Conservation (phyloP, 2,113 vertebrate genomes). For the Vanacampus margaritifer region DNA sequence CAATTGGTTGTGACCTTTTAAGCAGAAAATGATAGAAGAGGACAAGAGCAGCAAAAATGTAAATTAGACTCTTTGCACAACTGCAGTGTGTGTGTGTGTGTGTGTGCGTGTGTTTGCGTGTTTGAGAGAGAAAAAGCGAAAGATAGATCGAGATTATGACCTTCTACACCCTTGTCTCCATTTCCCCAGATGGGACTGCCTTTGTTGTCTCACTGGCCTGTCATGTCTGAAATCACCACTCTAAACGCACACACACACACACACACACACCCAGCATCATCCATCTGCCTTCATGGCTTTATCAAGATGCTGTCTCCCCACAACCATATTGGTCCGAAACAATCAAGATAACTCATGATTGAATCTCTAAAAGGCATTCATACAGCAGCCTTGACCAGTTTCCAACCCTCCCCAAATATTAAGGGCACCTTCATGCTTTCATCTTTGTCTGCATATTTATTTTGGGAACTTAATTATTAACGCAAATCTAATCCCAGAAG, state of each 20-base stretch:
- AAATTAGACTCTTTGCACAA: no score
- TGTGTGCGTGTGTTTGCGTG: neutral
- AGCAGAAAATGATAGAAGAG: neutral
- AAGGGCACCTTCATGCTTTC: slow-evolving; percentile 9
- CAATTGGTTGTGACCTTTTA: neutral
- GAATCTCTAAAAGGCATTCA: slow-evolving; percentile 10
- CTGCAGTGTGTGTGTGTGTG: slow-evolving; percentile 15
- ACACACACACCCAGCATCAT: neutral
- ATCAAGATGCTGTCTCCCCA: slow-evolving; percentile 5
- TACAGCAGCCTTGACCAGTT: slow-evolving; percentile 19
- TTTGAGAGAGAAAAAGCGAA: neutral
- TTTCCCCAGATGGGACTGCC: slow-evolving; percentile 52
- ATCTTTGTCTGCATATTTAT: slow-evolving; percentile 17
- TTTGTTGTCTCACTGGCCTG: slow-evolving; percentile 49
- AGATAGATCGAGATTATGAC: slow-evolving; percentile 30
- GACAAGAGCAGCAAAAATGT: neutral
- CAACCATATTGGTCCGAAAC: neutral
- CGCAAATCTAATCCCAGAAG: neutral
- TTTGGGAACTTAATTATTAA: slow-evolving; percentile 8
- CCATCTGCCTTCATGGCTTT: neutral
- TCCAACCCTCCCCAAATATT: slow-evolving; percentile 17
- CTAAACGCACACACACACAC: neutral
- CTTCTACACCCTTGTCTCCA: slow-evolving; percentile 38
- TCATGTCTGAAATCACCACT: slow-evolving; percentile 25
- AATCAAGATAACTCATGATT: slow-evolving; percentile 26